Evolutionary conservation across 2,888 invertebrate genomes (phyloP), one percentile per base, ranked within the genome.

Genomic region (Hybos culiciformis): DNA sequence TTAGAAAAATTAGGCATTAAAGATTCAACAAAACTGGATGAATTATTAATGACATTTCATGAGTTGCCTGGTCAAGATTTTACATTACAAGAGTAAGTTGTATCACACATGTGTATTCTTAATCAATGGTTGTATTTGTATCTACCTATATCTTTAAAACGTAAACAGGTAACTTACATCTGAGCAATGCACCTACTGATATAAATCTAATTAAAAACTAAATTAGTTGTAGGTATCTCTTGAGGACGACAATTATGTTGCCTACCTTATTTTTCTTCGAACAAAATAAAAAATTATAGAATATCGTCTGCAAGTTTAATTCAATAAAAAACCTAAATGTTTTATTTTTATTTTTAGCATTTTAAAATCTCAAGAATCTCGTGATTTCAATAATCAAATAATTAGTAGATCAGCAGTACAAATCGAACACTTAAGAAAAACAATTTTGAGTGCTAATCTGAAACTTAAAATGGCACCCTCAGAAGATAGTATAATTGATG

Each of bases 401-500:
- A 15, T 64, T 8, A 50, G 49, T 11, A 57, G 54, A 32, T 56
- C 60, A 1, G 48, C 52, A 4, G 48, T 48, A 5, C 66, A 65
- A 39, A 47, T 64, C 6, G 54, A 56, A 33, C 52, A 54, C 8
- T 51, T 65, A 54, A 56, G 58, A 12, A 57, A 60, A 4, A 56
- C 64, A 1, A 24, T 65, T 23, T 52, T 58, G 0, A 59, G 56
- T 14, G 58, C 63, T 15, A 57, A 63, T 38, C 59, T 64, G 37
- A 65, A 64, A 49, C 45, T 65, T 19, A 52, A 57, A 42, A 49
- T 63, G 8, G 53, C 52, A 48, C 59, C 59, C 5, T 55, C 60
- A 1, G 58, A 60, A 9, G 65, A 65, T 52, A 53, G 61, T n/a
- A 44, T 64, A 6, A 53, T 65, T 1, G 63, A 61, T 5, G 63